These are phyloP conservation scores for Caenorhabditis sulstoni DNA, from an alignment of 2,888 invertebrate species.

Conservation along the genomic window DNA sequence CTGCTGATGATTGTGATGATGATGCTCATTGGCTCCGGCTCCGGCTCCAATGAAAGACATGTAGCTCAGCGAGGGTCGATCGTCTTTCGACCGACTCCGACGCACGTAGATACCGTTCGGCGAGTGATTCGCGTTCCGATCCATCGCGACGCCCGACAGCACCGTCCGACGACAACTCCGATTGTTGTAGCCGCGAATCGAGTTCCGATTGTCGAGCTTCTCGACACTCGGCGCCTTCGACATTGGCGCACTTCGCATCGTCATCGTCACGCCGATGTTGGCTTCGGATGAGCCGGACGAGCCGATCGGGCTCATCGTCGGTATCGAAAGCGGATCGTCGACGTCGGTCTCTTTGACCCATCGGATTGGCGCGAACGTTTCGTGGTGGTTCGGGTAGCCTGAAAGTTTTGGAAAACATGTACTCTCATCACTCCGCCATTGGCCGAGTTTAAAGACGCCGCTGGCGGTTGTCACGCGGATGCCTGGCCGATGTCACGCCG, in stretches of 20 bases:
- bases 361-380: constrained; percentile 47
- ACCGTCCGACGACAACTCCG: constrained; percentile 60
- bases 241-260: constrained; percentile 59
- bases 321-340: constrained; percentile 63
- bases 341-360: constrained; percentile 72
- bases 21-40: too few relatives aligned
- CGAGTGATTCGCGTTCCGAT: constrained; percentile 57
- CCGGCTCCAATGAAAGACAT: constrained; percentile 47
- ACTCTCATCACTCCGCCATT: too few relatives aligned
- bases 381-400: constrained; percentile 54
- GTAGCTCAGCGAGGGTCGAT: constrained; percentile 58
- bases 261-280: constrained; percentile 17
- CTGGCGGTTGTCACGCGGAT: too few relatives aligned
- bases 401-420: too few relatives aligned
- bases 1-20: neutral
- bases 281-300: constrained; percentile 51
- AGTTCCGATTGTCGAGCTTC: constrained; percentile 49
- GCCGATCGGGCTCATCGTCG: constrained; percentile 63
- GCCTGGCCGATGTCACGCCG: too few relatives aligned
- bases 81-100: constrained; percentile 65
- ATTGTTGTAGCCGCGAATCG: constrained; percentile 49
- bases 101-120: constrained; percentile 67
- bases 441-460: too few relatives aligned
- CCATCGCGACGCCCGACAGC: constrained; percentile 61
- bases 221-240: constrained; percentile 61